Evolutionary conservation across 2,888 invertebrate genomes (phyloP).

Genomic region (Cyrtodaria siliqua): DNA sequence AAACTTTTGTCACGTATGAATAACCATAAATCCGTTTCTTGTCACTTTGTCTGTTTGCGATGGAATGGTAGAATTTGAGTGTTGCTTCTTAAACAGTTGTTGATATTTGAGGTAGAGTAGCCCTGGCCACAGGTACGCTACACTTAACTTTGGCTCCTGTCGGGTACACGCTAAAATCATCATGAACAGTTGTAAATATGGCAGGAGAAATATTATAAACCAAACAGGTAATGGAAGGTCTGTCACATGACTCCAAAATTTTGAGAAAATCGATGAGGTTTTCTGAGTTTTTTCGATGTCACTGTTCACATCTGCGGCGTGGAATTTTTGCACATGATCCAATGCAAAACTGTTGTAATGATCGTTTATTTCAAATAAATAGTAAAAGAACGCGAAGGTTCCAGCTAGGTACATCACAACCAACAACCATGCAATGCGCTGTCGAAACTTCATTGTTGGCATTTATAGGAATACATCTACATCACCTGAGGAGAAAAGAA

Average conservation of each 20-base stretch:
- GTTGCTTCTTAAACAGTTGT: conserved; percentile 38
- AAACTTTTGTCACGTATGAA: conserved; percentile 71
- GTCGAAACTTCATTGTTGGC: conserved; percentile 82
- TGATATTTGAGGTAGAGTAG: conserved; percentile 73
- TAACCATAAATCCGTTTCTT: conserved; percentile 71
- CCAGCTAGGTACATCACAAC: conserved; percentile 74
- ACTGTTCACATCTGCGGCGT: conserved; percentile 33
- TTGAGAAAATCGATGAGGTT: conserved; percentile 42
- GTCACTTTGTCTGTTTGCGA: conserved; percentile 44
- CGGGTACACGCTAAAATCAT: conserved; percentile 82
- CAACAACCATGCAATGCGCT: conserved; percentile 82
- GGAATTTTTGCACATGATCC: conserved; percentile 79
- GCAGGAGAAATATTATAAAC: conserved; percentile 75
- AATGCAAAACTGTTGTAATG: conserved; percentile 80
- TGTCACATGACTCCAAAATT: conserved; percentile 74
- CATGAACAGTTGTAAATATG: conserved; percentile 80
- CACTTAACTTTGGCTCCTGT: conserved; percentile 77
- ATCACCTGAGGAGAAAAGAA: conserved; percentile 1
- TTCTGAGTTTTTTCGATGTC: conserved; percentile 14
- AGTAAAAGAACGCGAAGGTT: conserved; percentile 80
- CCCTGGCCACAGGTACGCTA: conserved; percentile 82
- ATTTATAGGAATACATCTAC: neutral
- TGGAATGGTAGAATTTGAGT: conserved; percentile 19
- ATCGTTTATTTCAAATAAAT: conserved; percentile 83
- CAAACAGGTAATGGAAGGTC: conserved; percentile 80